A percentile compares a stretch with the other conserved stretches of the same genome.
These are phyloP conservation scores for Montipora efflorescens DNA, from an alignment of 64 coral and sea anemone species.

Conservation along the genomic window DNA sequence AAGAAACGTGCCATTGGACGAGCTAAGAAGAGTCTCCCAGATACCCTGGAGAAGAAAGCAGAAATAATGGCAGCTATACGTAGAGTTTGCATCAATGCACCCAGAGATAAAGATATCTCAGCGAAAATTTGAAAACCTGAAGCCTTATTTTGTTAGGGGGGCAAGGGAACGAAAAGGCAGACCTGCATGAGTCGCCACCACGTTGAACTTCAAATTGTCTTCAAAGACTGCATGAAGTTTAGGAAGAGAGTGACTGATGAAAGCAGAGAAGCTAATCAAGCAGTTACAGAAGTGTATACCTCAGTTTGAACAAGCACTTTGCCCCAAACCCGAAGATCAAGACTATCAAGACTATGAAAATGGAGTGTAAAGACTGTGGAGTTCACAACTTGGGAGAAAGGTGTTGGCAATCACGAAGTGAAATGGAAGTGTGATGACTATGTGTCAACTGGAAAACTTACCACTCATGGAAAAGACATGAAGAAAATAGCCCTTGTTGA, in stretches of 20 bases:
- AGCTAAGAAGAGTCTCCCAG: conserved; percentile 47
- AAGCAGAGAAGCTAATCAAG: background rate
- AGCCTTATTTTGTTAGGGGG: too few relatives aligned
- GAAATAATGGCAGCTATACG: conserved; percentile 33
- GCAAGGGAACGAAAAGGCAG: background rate
- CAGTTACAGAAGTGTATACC: background rate
- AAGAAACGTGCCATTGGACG: conserved; percentile 46
- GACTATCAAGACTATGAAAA: background rate
- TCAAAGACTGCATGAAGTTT: conserved; percentile 13
- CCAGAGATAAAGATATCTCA: too few relatives aligned
- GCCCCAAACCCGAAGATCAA: background rate
- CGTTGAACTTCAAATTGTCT: background rate
- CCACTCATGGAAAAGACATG: conserved; percentile 45
- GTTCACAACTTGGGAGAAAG: background rate
- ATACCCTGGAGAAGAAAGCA: conserved; percentile 53
- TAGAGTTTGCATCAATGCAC: too few relatives aligned
- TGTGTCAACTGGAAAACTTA: conserved; percentile 13
- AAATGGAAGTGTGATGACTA: conserved; percentile 33
- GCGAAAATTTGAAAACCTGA: too few relatives aligned
- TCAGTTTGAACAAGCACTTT: background rate
- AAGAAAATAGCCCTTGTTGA: conserved; percentile 54
- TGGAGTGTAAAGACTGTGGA: conserved; percentile 30
- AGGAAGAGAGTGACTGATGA: background rate
- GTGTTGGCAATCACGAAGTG: background rate
- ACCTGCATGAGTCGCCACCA: conserved; percentile 9